phyloP scores from a whole-genome alignment of 2,888 invertebrate species.

The Ariolimax columbianus region DNA sequence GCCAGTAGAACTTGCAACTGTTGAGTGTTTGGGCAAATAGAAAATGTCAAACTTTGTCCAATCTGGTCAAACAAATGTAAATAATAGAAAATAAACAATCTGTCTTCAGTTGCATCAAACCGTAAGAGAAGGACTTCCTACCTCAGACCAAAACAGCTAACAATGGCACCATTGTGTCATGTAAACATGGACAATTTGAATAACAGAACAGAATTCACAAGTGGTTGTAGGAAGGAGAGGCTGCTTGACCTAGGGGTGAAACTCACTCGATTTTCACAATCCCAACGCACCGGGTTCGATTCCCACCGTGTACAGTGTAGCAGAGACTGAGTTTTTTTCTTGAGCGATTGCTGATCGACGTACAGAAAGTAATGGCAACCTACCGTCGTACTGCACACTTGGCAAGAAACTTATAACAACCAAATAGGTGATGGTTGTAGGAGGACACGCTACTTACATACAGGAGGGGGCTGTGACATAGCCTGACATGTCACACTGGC shows the following conservation, averaged over 20 bases:
- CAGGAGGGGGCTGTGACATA: neutral
- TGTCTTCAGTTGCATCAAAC: neutral
- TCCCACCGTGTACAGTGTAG: too few species aligned
- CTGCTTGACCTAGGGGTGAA: too few species aligned
- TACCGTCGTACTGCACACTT: too few species aligned
- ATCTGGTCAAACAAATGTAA: neutral
- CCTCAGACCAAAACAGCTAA: neutral
- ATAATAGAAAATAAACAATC: neutral
- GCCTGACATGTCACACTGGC: constrained; percentile 12
- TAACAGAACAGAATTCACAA: neutral
- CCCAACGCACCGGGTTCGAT: too few species aligned
- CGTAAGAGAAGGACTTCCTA: neutral
- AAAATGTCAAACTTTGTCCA: neutral
- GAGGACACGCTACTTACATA: neutral
- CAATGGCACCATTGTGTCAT: neutral
- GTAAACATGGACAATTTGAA: neutral
- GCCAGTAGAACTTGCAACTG: constrained; percentile 32
- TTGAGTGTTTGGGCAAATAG: neutral
- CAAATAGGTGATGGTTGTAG: too few species aligned
- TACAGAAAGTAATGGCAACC: too few species aligned
- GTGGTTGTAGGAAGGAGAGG: too few species aligned
- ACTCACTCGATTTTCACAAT: too few species aligned
- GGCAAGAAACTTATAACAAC: too few species aligned
- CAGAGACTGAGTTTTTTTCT: neutral
- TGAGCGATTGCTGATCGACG: neutral